Percentiles rank a stretch among this genome's conserved stretches.
Evolutionary conservation across 2,113 vertebrate genomes (phyloP).

Genomic region (Arizona elegans): DNA sequence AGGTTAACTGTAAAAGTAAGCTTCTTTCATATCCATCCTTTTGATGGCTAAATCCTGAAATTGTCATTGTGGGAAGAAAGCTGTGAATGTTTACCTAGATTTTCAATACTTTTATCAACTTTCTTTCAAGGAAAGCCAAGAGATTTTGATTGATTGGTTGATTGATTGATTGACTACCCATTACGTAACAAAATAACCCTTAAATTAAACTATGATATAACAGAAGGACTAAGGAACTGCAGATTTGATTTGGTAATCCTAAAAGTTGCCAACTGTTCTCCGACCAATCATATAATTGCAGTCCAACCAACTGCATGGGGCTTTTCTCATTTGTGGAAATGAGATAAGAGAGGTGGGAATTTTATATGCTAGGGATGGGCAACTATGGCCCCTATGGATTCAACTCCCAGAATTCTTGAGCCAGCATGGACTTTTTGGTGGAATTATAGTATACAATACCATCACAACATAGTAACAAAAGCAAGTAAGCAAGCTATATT

Average conservation of each 20-base stretch:
- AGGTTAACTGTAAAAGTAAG: neutral
- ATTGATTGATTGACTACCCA: too few relatives aligned
- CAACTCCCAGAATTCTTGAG: neutral
- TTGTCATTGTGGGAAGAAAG: neutral
- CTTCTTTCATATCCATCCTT: neutral
- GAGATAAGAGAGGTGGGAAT: neutral
- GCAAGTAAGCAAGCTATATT: neutral
- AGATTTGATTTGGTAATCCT: neutral
- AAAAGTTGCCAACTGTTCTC: too few relatives aligned
- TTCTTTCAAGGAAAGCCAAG: neutral
- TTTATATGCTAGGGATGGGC: neutral
- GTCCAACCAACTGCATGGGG: too few relatives aligned
- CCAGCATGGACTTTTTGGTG: neutral
- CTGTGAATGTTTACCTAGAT: neutral
- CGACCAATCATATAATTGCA: too few relatives aligned
- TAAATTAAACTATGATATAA: neutral
- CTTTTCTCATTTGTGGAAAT: neutral
- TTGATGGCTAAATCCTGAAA: neutral
- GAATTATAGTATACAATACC: neutral
- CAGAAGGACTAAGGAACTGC: neutral
- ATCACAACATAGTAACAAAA: neutral
- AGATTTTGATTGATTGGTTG: too few relatives aligned
- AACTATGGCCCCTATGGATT: neutral
- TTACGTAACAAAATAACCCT: rapidly evolving
- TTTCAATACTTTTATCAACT: neutral